These are phyloP conservation scores for Labia minor DNA, from an alignment of 2,888 invertebrate genomes.

Conservation along the genomic window DNA sequence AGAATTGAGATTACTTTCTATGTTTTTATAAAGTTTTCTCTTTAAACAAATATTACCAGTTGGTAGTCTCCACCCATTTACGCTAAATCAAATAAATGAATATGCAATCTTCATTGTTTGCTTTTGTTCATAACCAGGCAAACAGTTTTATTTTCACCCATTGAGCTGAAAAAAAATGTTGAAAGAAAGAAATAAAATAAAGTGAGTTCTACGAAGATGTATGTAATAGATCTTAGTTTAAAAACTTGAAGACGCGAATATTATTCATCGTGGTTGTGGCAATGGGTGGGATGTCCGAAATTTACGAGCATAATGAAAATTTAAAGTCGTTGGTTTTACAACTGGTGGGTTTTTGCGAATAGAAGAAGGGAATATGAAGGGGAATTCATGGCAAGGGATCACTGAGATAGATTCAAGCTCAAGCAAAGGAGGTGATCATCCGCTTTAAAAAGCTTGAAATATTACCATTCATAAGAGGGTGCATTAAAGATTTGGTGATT, in stretches of 20 bases:
- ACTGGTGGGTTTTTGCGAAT: neutral
- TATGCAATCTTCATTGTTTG: neutral
- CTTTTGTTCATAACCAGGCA: neutral
- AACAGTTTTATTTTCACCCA: neutral
- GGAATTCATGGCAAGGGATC: neutral
- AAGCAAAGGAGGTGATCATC: neutral
- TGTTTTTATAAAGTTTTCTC: too few relatives aligned
- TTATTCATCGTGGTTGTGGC: constrained; percentile 13
- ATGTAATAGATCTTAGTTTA: constrained; percentile 13
- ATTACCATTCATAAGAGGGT: constrained; percentile 6
- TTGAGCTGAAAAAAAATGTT: neutral
- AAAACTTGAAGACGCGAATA: constrained; percentile 13
- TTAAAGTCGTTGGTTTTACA: constrained; percentile 5
- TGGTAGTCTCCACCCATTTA: too few relatives aligned
- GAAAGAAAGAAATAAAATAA: neutral
- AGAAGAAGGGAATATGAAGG: neutral
- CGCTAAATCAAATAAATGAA: neutral
- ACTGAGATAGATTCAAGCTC: neutral
- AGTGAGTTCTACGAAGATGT: neutral
- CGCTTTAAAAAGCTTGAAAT: constrained; percentile 4
- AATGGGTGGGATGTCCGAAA: neutral
- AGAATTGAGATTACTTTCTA: too few relatives aligned
- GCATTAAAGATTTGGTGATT: constrained; percentile 1
- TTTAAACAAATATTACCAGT: too few relatives aligned
- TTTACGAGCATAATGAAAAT: constrained; percentile 13